Evolutionary conservation across 2,113 vertebrate species (phyloP), one percentile per base, ranked within the genome.

Genomic region (Triplophysa tibetana): DNA sequence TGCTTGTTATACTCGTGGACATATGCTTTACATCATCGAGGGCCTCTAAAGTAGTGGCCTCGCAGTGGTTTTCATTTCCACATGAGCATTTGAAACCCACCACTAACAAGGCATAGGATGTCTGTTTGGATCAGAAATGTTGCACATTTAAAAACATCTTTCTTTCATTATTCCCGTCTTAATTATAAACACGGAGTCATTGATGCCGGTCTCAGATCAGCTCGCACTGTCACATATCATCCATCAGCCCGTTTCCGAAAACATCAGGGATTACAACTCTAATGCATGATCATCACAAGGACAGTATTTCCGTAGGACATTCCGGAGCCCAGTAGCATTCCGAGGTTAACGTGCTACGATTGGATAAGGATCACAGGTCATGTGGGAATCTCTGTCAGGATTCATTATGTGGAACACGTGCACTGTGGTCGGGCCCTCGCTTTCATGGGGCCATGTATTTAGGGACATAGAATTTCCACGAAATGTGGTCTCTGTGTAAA

Each of bases 41-140:
- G 8, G 33, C 29, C 66, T 68, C 4, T 26, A 21, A 58, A 50
- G 38, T 69, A 41, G 38, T 26, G 76, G 76, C 66, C 73, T 45
- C 23, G 26, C 61, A 1, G 62, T 65, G 74, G 16, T 65, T 76
- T 76, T 52, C 61, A 29, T 54, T 75, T 24, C 74, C 48, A 63
- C 23, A 19, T 26, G 23, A 75, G 26, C 72, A 75, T 75, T 75
- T 75, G 58, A 75, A 75, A 63, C 23, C 58, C 72, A 75, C 62
- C 38, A 63, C 72, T 65, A 76, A 76, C 74, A 77, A 54, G 48
- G 43, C 74, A 54, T 77, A 43, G 6, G 62, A 54, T 65, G 74
- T 76, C 74, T 76, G 60, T 65, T 76, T 76, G 38, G 45, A 65
- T 77, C 64, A 54, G 26, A 50, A 38, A 45, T 54, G 74, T 13